Conservation (phyloP, 30 jellyfish, hydroid and myxozoan species). For the Phacellophora camtschatica region DNA sequence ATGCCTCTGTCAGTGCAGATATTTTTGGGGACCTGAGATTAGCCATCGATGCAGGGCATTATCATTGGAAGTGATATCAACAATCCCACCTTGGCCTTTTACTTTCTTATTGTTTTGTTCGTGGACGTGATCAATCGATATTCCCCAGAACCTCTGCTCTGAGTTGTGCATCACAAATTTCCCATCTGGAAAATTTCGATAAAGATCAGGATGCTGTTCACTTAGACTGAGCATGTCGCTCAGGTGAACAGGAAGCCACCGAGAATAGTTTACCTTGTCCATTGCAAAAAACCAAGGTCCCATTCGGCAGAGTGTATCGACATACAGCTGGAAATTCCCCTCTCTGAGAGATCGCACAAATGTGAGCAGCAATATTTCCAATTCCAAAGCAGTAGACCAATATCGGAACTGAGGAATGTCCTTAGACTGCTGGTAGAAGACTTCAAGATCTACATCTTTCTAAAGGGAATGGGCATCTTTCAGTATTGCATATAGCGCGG, state of each 20-base stretch:
- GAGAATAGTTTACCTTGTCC: constrained; percentile 46
- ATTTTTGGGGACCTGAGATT: constrained; percentile 48
- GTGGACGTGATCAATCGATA: constrained; percentile 42
- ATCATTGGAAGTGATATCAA: constrained; percentile 20
- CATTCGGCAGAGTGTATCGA: constrained; percentile 39
- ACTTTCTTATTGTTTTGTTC: constrained; percentile 44
- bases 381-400: constrained; percentile 37
- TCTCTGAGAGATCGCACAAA: constrained; percentile 51
- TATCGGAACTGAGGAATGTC: constrained; percentile 36
- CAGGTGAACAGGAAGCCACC: constrained; percentile 64
- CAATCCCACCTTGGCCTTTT: constrained; percentile 32
- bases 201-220: constrained; percentile 22
- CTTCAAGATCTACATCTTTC: background rate
- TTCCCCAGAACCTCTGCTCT: constrained; percentile 27
- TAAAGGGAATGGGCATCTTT: constrained; percentile 35
- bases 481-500: constrained; percentile 23
- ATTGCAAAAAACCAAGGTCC: constrained; percentile 63
- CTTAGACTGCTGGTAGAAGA: constrained; percentile 3
- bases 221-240: constrained; percentile 33
- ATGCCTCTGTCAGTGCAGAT: constrained; percentile 17
- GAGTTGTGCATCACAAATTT: constrained; percentile 40
- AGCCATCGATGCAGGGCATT: constrained; percentile 52
- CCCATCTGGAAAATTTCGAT: constrained; percentile 12
- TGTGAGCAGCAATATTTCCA: constrained; percentile 34
- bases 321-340: constrained; percentile 12